Evolutionary conservation across 2,113 vertebrate species (phyloP).

Genomic region (Crotophaga sulcirostris): DNA sequence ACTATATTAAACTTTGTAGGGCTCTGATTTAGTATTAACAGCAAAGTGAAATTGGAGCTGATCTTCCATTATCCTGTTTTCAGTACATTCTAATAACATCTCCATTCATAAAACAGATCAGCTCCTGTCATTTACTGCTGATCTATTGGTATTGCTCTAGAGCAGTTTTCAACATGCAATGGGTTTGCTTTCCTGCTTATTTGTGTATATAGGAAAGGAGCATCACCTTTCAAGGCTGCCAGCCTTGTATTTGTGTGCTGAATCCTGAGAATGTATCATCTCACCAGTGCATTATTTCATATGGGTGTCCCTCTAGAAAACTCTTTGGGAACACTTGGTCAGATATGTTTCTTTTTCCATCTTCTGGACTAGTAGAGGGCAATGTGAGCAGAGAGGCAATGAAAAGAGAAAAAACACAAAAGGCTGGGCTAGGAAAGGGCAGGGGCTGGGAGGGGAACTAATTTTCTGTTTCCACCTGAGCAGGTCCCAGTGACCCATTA

Average conservation of each 20-base stretch:
- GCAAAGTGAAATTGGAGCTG: neutral
- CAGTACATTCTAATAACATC: neutral
- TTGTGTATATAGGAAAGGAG: neutral
- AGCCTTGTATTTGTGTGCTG: neutral
- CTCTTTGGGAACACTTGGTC: neutral
- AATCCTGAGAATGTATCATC: neutral
- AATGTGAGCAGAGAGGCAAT: neutral
- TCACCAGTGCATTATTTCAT: fast-evolving
- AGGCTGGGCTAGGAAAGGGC: neutral
- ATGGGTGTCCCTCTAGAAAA: neutral
- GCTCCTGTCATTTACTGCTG: neutral
- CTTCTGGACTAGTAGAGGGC: neutral
- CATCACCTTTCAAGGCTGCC: neutral
- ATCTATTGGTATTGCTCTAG: neutral
- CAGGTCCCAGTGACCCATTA: conserved; percentile 30
- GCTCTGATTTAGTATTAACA: neutral
- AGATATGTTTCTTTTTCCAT: neutral
- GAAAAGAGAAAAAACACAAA: neutral
- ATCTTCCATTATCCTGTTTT: conserved; percentile 6
- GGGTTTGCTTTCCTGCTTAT: neutral
- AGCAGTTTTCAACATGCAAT: neutral
- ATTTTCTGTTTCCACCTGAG: conserved; percentile 40
- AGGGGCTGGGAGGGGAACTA: neutral
- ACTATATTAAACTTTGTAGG: conserved; percentile 42
- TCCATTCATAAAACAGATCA: conserved; percentile 19